Evolutionary conservation across 2,113 vertebrate genomes (phyloP).

Genomic region (Sylvietta virens): DNA sequence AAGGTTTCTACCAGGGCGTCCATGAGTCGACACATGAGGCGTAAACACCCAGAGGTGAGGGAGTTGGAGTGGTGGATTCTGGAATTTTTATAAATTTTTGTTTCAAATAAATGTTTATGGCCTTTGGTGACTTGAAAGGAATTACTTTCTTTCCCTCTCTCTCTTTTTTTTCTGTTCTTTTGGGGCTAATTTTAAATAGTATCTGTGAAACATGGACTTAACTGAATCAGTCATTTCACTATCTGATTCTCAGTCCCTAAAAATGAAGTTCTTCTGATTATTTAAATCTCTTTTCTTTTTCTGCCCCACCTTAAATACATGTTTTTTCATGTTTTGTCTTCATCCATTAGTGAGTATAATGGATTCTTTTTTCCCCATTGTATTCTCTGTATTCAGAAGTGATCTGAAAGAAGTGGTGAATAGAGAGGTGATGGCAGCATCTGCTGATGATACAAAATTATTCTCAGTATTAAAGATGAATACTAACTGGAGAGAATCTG

Average conservation of each 20-base stretch:
- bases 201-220: not conserved
- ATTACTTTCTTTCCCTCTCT: not conserved
- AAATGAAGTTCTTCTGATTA: not conserved
- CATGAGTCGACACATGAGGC: conserved; percentile 95
- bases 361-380: not conserved
- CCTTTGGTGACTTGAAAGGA: not conserved
- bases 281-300: not conserved
- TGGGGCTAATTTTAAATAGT: not conserved
- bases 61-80: not conserved
- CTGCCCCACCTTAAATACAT: not conserved
- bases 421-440: not conserved
- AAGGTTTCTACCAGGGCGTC: conserved; percentile 96
- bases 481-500: conserved; percentile 8
- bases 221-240: not conserved
- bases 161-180: not conserved
- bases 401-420: not conserved
- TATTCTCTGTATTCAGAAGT: not conserved
- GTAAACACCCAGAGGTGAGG: conserved; percentile 95
- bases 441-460: conserved; percentile 15
- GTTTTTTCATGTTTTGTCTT: not conserved
- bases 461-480: not conserved
- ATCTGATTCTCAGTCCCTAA: not conserved
- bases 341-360: not conserved
- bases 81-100: not conserved
- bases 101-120: not conserved